phyloP scores from a whole-genome alignment of 2,888 invertebrate genomes.

The Chesias legatella region DNA sequence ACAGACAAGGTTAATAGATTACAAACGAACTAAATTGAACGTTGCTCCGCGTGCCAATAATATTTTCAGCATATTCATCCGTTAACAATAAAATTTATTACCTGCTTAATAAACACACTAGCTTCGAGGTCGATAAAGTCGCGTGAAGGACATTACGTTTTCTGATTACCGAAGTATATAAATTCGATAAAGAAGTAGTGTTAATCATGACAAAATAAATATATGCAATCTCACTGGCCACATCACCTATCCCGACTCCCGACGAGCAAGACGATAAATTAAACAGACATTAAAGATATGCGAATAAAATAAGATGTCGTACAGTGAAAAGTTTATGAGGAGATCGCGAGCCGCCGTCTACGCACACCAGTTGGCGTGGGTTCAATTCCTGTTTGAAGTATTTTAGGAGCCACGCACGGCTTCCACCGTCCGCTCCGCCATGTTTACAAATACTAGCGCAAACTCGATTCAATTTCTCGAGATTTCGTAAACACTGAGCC shows the following conservation, averaged over 20 bases:
- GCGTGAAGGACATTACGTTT: constrained; percentile 5
- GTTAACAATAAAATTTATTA: constrained; percentile 3
- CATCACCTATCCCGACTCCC: constrained; percentile 23
- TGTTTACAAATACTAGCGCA: constrained; percentile 78
- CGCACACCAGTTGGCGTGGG: constrained; percentile 74
- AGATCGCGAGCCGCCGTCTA: constrained; percentile 66
- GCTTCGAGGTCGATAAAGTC: constrained; percentile 10
- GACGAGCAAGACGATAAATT: constrained; percentile 48
- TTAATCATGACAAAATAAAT: constrained; percentile 27
- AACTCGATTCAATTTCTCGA: constrained; percentile 69
- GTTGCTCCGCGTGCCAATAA: constrained; percentile 35
- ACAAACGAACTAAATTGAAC: constrained; percentile 45
- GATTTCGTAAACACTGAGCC: constrained; percentile 72
- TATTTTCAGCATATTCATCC: constrained; percentile 4
- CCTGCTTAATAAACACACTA: constrained; percentile 2
- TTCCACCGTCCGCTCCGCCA: constrained; percentile 48
- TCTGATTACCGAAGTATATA: constrained; percentile 1
- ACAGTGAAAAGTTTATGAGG: constrained; percentile 72
- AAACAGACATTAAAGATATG: constrained; percentile 59
- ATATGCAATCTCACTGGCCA: constrained; percentile 39
- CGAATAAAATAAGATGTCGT: constrained; percentile 69
- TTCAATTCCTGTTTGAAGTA: constrained; percentile 78
- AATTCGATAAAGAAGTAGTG: constrained; percentile 7
- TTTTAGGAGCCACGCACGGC: constrained; percentile 71
- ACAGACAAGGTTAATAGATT: constrained; percentile 56